Base-by-base conservation (phyloP, 2,888 invertebrate genomes). In the Carcina quercana region DNA sequence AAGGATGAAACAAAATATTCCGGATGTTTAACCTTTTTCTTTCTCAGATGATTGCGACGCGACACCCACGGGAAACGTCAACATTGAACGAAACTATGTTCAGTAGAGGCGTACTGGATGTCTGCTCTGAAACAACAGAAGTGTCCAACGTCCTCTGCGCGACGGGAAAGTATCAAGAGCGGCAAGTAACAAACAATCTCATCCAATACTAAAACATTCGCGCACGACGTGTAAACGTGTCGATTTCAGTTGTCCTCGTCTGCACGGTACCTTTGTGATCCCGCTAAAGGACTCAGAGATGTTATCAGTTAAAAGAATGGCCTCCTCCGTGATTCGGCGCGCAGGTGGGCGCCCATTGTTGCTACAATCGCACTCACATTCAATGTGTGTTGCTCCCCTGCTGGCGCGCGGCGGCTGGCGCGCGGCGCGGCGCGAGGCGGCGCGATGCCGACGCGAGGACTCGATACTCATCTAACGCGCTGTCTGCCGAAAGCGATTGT, bases 251-350 rank as follows among this genome's bases (percentile, higher is more conserved):
- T 10, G 5, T 2, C 8, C 7, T 17, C 15, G 27, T 27, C 3
- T 24, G n/a, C 3, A 5, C 12, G 11, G 8, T 3, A 12, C 28
- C 5, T 28, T 28, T 8, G 15, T 7, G 28, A 5, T 15, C 3
- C 13, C 12, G 5, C n/a, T 5, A 11, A 25, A 13, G 12, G 25
- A 22, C 22, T 14, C 8, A 2, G 15, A 15, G 35, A 46, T 46
- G 40, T 38, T 48, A 48, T 46, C 48, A 35, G 31, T 32, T 40
- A 32, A 45, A 46, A 46, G 44, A 48, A 46, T 42, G 33, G 42
- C 35, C 31, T 13, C 24, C 15, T 26, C 11, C 20, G 21, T 19
- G 13, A 29, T 14, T 31, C 15, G 8, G 24, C 24, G 24, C 24
- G 24, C 24, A 24, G 24, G 24, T 24, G 24, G 20, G 20, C 8